Evolutionary conservation across 2,797 vertebrate species (phyloP).

Genomic region (Echeneis naucrates): DNA sequence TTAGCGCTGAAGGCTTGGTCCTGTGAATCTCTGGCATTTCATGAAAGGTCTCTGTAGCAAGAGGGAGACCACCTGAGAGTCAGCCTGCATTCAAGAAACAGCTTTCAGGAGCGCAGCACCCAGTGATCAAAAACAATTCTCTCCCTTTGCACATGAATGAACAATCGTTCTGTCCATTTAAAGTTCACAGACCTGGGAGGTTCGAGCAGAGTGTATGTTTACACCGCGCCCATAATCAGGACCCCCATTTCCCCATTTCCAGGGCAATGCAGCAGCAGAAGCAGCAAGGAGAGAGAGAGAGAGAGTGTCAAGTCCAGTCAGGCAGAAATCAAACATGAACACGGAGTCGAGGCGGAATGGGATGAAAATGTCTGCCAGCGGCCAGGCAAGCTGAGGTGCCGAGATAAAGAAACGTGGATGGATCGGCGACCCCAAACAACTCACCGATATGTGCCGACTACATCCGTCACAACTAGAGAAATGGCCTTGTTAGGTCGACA

Average conservation of each 20-base stretch:
- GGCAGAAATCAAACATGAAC: constrained; percentile 40
- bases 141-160: constrained; percentile 13
- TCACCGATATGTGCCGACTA: constrained; percentile 1
- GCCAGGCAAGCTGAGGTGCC: constrained; percentile 26
- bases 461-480: constrained; percentile 18
- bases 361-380: constrained; percentile 40
- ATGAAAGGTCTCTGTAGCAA: constrained; percentile 77
- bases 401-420: constrained; percentile 45
- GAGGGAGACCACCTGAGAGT: constrained; percentile 57
- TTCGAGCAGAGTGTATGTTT: constrained; percentile 11
- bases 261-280: background rate
- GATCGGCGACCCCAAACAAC: constrained; percentile 39
- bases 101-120: constrained; percentile 16
- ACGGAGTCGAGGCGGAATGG: constrained; percentile 27
- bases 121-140: constrained; percentile 44
- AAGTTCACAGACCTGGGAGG: constrained; percentile 28
- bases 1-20: constrained; percentile 60
- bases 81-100: constrained; percentile 34
- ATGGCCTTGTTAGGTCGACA: constrained; percentile 14
- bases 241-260: background rate
- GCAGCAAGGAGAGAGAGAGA: background rate
- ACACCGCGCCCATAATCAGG: constrained; percentile 3
- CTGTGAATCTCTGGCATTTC: constrained; percentile 80
- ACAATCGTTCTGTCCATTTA: constrained; percentile 14
- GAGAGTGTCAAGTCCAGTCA: constrained; percentile 6